phyloP scores from a whole-genome alignment of 2,797 vertebrate genomes.

The Pteropus rufus region DNA sequence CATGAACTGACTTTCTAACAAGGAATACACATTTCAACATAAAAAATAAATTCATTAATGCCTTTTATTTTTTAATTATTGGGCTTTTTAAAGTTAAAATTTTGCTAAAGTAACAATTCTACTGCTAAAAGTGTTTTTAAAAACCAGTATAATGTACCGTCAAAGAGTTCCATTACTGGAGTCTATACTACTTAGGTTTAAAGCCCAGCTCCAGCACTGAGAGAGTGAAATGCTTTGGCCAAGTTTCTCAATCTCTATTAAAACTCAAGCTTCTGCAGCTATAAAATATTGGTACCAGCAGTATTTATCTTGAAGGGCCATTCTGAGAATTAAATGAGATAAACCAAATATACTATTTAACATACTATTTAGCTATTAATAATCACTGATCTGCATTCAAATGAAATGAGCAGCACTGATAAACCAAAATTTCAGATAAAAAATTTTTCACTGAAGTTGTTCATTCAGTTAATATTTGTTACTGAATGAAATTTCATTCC shows the following conservation, averaged over 20 bases:
- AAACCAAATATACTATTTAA: neutral
- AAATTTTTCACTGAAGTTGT: neutral
- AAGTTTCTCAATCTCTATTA: neutral
- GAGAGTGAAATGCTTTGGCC: neutral
- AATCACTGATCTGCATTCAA: neutral
- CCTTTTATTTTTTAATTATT: neutral
- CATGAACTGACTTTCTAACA: neutral
- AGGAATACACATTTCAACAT: neutral
- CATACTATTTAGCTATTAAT: neutral
- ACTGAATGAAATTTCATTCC: neutral
- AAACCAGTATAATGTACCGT: neutral
- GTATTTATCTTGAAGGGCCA: neutral
- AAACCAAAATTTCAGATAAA: neutral
- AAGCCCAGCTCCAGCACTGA: neutral
- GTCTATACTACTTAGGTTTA: neutral
- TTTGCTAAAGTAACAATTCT: neutral
- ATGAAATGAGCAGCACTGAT: neutral
- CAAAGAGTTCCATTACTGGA: neutral
- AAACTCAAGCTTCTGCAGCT: neutral
- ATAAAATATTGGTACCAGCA: neutral
- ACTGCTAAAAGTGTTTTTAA: neutral
- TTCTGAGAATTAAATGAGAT: neutral
- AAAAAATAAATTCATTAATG: neutral
- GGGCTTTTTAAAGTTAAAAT: neutral
- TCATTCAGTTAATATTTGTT: neutral